Evolutionary conservation across 2,113 vertebrate species (phyloP), one percentile per base, ranked within the genome.

Genomic region (Odobenus rosmarus): DNA sequence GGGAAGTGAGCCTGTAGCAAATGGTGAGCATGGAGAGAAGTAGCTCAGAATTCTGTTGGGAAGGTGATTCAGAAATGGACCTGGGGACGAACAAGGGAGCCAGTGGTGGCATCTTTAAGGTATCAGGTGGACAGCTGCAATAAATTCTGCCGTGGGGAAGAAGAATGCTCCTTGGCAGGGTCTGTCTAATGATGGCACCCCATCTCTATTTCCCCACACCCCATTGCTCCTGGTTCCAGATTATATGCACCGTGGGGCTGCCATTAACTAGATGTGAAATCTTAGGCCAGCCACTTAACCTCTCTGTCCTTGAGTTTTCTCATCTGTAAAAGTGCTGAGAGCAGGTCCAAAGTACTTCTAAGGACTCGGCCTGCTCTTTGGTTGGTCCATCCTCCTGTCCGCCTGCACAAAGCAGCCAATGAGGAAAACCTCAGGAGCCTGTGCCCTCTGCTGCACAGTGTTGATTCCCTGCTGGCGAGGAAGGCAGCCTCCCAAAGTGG

Each of bases 61-160:
- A 95, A 64, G 24, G 14, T 57, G 49, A 51, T 61, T 95, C n/a
- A 62, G 64, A 93, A 96, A 62, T 71, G 59, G 46, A 89, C 46
- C 33, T 55, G 21, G 46, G 31, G 36, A 26, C 18, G 26, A 89
- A 72, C 36, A 28, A 39, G 36, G 72, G 53, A 74, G 24, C 19
- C 16, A 42, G 26, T 53, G 61, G 61, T 55, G 36, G 13, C 11
- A 61, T 74, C 49, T 92, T 95, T 96, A 62, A 55, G 4, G 62
- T 74, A 26, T 26, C 13, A 4, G 7, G 36, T n/a, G 31, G 42
- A 93, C 46, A 69, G 57, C 55, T 33, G 1, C 92, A 71, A 64
- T 42, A 94, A 93, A 85, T 46, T n/a, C 1, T 83, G 77, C 18
- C 61, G 53, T 85, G 26, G 2, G 74, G 55, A 81, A 88, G 88